Percentiles rank a stretch among this genome's conserved stretches.
These are phyloP conservation scores for Lepidocolaptes lacrymiger DNA, from an alignment of 2,797 vertebrate species.

Conservation along the genomic window DNA sequence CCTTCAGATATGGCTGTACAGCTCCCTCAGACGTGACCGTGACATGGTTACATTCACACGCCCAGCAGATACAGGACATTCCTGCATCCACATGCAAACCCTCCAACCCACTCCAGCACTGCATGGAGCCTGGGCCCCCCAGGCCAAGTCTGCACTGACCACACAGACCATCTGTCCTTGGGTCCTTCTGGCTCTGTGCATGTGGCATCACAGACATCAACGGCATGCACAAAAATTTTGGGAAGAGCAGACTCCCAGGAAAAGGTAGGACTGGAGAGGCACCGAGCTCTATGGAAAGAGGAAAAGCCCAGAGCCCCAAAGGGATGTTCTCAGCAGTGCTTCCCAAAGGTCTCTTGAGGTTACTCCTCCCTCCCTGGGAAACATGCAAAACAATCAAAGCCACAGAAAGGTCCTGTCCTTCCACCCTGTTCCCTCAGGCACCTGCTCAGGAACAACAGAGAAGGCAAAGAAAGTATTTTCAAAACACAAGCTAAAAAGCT, in stretches of 20 bases:
- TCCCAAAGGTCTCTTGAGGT: neutral
- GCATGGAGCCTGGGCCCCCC: neutral
- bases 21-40: fast-evolving
- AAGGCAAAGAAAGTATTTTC: neutral
- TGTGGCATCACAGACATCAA: fast-evolving
- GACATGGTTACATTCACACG: fast-evolving
- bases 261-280: neutral
- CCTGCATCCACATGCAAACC: fast-evolving
- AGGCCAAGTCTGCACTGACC: neutral
- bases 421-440: neutral
- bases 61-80: neutral
- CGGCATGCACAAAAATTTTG: fast-evolving
- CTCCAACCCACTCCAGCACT: neutral
- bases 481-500: neutral
- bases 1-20: neutral
- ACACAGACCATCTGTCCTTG: fast-evolving
- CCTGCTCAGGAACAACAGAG: neutral
- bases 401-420: fast-evolving
- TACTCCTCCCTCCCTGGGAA: neutral
- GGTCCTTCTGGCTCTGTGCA: neutral
- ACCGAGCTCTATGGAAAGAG: neutral
- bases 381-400: neutral
- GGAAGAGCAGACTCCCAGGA: neutral
- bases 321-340: neutral
- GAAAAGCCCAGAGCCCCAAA: neutral